Conservation (phyloP, 2,113 vertebrate species). For the Vombatus ursinus region DNA sequence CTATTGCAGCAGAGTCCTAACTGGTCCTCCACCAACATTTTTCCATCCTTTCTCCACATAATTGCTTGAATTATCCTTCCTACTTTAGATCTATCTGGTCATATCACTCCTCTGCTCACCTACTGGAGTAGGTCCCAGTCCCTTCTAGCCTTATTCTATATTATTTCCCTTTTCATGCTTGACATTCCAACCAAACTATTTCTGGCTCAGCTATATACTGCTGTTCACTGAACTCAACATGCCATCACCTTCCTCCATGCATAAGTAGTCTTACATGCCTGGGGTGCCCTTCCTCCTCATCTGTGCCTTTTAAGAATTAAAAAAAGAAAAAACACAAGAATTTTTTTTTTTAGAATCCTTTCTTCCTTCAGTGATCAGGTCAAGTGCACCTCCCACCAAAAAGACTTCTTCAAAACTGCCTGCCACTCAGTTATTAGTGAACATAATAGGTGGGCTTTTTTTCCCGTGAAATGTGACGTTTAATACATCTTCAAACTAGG, state of each 20-base stretch:
- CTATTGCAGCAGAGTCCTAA: background rate
- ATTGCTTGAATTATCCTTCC: background rate
- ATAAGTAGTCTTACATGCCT: background rate
- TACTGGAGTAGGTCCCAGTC: background rate
- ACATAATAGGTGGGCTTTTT: background rate
- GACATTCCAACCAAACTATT: background rate
- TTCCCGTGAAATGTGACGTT: too few species aligned
- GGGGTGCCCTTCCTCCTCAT: background rate
- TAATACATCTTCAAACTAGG: too few species aligned
- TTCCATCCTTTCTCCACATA: background rate
- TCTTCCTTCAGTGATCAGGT: slow-evolving; percentile 15
- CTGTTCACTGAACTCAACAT: background rate
- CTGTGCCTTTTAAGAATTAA: background rate
- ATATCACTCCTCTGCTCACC: background rate
- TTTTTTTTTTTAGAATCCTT: background rate
- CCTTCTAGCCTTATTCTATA: background rate
- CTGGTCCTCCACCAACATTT: too few species aligned
- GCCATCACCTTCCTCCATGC: background rate
- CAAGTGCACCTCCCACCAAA: background rate
- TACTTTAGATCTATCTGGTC: background rate
- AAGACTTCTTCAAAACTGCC: background rate
- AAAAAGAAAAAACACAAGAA: too few species aligned
- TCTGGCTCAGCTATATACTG: background rate
- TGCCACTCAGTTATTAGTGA: background rate
- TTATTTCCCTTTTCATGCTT: background rate